Base-by-base conservation (phyloP, 2,888 invertebrate species). In the Tenthredo livida region DNA sequence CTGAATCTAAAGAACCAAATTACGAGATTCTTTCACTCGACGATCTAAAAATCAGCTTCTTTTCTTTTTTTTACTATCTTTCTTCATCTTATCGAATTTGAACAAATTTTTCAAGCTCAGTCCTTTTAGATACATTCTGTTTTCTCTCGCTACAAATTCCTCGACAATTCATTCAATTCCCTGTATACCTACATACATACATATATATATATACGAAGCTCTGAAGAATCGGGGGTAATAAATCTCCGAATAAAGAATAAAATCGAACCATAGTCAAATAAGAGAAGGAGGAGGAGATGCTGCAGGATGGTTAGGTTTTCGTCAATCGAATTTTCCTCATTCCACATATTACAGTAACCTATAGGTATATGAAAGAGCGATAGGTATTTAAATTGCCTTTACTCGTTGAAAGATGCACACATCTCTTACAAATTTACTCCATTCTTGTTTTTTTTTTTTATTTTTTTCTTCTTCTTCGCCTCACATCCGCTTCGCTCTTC, bases 311-410 rank as follows among this genome's bases (percentile, higher is more conserved):
- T 43, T 73, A 40, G 73, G 43, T 25, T 73, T 25, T 73, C 33
- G 73, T 73, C 73, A 73, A 73, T 73, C 47, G 73, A 73, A 73
- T 73, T 73, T 15, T 25, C 10, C 70, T 29, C 29, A 17, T 70
- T 29, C 12, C 25, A 43, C 9, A n/a, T n/a, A n/a, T n/a, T 29
- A 2, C 29, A 7, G 40, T 40, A 40, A 40, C 9, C 40, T 40
- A 40, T 43, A 43, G 40, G 40, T 43, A 10, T 43, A 10, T 10
- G 40, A 43, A 43, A 43, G 10, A 43, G 40, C 40, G 40, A 3
- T 21, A 4, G 40, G 1, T 21, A 4, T 73, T 73, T 47, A 73
- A 73, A 73, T 73, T 73, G 73, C 73, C 21, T 47, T 43, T 73
- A 73, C 47, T 47, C 47, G 73, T 25, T 0, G 47, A 12, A 73